These are phyloP conservation scores for Formica selysi DNA, from an alignment of 1,140 invertebrate species.

Conservation along the genomic window DNA sequence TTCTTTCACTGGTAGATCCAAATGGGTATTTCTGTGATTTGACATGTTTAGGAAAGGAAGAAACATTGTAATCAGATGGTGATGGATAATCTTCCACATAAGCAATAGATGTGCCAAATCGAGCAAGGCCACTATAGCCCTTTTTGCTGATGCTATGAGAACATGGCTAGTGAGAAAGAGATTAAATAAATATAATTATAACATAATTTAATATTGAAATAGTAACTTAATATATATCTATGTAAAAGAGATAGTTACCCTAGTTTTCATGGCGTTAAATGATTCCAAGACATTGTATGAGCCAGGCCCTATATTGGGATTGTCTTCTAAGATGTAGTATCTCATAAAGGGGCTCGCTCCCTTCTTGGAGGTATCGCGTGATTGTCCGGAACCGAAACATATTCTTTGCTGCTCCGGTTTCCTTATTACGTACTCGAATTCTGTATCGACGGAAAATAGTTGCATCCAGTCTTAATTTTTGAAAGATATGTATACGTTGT, in stretches of 20 bases:
- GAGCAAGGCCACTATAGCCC: constrained; percentile 80
- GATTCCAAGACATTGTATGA: constrained; percentile 77
- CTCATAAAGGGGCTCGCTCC: constrained; percentile 79
- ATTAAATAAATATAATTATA: constrained; percentile 12
- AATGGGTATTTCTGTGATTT: constrained; percentile 75
- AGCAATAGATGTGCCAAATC: constrained; percentile 53
- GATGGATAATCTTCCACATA: constrained; percentile 74
- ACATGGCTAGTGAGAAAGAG: constrained; percentile 73
- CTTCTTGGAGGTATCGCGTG: constrained; percentile 76
- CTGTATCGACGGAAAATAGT: constrained; percentile 31
- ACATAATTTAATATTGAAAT: background rate
- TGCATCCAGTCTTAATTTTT: background rate
- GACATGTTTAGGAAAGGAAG: constrained; percentile 47
- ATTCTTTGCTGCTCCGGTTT: constrained; percentile 79
- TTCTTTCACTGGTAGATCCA: constrained; percentile 66
- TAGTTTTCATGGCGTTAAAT: constrained; percentile 76
- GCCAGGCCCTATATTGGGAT: constrained; percentile 76
- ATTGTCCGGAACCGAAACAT: constrained; percentile 81
- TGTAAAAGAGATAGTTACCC: constrained; percentile 67
- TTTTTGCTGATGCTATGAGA: constrained; percentile 78
- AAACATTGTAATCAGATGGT: constrained; percentile 74
- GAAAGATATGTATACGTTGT: background rate
- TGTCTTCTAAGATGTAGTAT: constrained; percentile 75
- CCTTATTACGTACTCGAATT: constrained; percentile 75
- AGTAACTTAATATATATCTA: background rate